phyloP scores from a whole-genome alignment of 2,113 vertebrate species.

The Symphodus melops region DNA sequence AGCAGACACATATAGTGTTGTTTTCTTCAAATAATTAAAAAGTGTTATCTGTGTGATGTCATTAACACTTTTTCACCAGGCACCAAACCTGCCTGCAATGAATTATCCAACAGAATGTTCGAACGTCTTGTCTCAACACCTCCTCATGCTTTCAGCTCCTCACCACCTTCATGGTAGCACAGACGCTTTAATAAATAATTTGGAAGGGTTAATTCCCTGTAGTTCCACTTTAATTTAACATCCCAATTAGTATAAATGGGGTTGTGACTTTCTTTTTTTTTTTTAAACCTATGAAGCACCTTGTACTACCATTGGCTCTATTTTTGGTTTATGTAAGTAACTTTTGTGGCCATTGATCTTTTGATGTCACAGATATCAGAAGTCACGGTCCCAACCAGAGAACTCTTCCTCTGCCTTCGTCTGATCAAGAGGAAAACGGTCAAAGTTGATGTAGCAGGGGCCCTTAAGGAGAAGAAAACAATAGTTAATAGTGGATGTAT shows the following conservation, averaged over 20 bases:
- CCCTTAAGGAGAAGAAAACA: conserved; percentile 65
- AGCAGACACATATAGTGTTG: background rate
- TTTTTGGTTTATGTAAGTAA: background rate
- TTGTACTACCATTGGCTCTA: background rate
- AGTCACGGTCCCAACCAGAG: conserved; percentile 85
- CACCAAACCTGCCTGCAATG: conserved; percentile 13
- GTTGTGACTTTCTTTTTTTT: background rate
- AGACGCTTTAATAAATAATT: conserved; percentile 1
- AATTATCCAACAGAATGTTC: conserved; percentile 24
- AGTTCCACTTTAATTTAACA: conserved; percentile 18
- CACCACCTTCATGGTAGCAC: background rate
- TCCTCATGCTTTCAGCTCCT: conserved; percentile 1
- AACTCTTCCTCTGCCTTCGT: conserved; percentile 81
- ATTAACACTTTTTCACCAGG: conserved; percentile 29
- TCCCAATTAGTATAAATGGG: conserved; percentile 2
- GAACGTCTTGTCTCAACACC: conserved; percentile 15
- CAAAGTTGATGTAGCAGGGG: conserved; percentile 85
- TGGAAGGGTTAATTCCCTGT: background rate
- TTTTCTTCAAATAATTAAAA: conserved; percentile 24
- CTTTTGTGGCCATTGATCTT: background rate
- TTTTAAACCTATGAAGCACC: background rate
- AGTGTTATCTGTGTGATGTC: background rate
- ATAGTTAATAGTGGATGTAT: background rate
- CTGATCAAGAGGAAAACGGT: conserved; percentile 79
- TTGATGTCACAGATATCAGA: conserved; percentile 63